phyloP scores from a whole-genome alignment of 2,888 invertebrate species.

The Gymnoscelis rufifasciata region DNA sequence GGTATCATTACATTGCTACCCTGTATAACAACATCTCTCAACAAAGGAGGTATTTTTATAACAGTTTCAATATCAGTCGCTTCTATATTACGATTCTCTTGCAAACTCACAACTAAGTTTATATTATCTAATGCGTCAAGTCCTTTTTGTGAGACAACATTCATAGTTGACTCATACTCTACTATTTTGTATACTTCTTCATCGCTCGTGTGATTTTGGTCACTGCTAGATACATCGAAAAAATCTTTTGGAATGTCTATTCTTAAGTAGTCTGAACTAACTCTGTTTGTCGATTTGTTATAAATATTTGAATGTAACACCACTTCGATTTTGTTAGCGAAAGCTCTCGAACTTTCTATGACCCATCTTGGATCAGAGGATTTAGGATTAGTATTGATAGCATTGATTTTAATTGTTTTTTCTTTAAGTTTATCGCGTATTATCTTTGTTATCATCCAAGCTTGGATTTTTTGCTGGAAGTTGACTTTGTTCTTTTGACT shows the following conservation, averaged over 20 bases:
- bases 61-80: conserved; percentile 31
- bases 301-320: conserved; percentile 50
- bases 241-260: conserved; percentile 63
- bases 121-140: conserved; percentile 36
- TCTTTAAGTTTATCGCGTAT: conserved; percentile 34
- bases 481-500: conserved; percentile 41
- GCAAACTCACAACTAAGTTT: conserved; percentile 40
- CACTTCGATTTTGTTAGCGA: conserved; percentile 53
- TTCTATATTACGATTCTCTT: conserved; percentile 34
- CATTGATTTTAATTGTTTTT: too few species aligned
- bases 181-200: conserved; percentile 63
- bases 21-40: conserved; percentile 48
- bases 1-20: conserved; percentile 45
- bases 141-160: conserved; percentile 34
- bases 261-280: conserved; percentile 51
- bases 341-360: conserved; percentile 53
- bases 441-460: conserved; percentile 61
- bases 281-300: conserved; percentile 28
- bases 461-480: conserved; percentile 54
- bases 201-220: conserved; percentile 46
- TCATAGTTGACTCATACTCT: conserved; percentile 55
- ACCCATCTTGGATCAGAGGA: conserved; percentile 51
- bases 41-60: conserved; percentile 32
- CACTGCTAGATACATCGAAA: conserved; percentile 45
- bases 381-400: conserved; percentile 35